Conservation (phyloP, 2,113 vertebrate genomes). For the Lophotis ruficrista region DNA sequence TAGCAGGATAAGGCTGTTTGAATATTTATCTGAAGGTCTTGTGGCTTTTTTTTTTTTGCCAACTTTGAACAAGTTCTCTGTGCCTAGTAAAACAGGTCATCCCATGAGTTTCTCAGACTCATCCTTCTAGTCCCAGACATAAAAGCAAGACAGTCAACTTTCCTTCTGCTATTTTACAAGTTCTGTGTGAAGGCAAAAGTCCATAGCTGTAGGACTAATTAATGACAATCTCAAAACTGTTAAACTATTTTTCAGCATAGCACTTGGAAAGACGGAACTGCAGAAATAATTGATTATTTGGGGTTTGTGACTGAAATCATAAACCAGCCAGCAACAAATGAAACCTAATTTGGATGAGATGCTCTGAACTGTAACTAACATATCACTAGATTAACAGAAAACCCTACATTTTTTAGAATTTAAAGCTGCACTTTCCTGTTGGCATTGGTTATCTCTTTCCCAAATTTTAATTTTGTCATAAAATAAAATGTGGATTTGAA, state of each 20-base stretch:
- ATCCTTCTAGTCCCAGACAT: not conserved
- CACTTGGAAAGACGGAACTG: not conserved
- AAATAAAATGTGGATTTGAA: not conserved
- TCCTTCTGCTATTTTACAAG: not conserved
- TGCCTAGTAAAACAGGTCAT: not conserved
- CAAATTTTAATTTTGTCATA: not conserved
- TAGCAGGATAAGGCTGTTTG: not conserved
- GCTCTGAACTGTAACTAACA: not conserved
- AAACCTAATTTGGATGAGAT: not conserved
- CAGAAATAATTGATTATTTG: not conserved
- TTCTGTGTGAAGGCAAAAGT: not conserved
- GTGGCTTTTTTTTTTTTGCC: not conserved
- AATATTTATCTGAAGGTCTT: not conserved
- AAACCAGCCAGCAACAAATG: not conserved
- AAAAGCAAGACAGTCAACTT: not conserved
- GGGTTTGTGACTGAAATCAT: not conserved
- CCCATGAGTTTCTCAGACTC: not conserved
- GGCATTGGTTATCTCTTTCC: not conserved
- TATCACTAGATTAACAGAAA: not conserved
- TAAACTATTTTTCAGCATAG: not conserved
- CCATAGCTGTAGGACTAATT: not conserved
- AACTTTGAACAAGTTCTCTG: not conserved
- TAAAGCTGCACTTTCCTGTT: not conserved
- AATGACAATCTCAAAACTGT: not conserved
- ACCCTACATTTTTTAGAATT: not conserved